A percentile compares a stretch with the other conserved stretches of the same genome.
These are phyloP conservation scores for Megaleporinus macrocephalus DNA, from an alignment of 2,113 vertebrate genomes.

Conservation along the genomic window DNA sequence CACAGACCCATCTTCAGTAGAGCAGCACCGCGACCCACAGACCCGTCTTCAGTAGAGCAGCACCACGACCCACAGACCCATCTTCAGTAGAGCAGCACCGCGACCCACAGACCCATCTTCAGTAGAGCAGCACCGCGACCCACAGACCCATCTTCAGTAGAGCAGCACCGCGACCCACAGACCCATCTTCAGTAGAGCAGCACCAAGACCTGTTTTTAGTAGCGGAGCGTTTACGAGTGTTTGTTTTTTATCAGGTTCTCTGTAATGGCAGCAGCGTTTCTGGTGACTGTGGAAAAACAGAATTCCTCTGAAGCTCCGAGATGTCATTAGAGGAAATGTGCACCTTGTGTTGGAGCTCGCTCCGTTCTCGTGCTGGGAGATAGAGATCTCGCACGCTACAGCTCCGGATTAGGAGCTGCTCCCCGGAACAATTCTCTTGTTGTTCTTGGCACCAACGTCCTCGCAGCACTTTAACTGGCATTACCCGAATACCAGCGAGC, in stretches of 20 bases:
- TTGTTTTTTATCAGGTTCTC: background rate
- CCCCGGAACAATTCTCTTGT: slow-evolving; percentile 49
- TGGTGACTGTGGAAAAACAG: slow-evolving; percentile 6
- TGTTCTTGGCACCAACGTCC: slow-evolving; percentile 53
- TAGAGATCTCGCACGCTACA: slow-evolving; percentile 48
- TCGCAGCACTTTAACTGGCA: slow-evolving; percentile 43
- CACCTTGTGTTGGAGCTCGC: background rate
- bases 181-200: no score
- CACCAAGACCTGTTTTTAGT: no score
- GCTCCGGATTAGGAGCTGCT: slow-evolving; percentile 54
- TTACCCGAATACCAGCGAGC: slow-evolving; percentile 51
- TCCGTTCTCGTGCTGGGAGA: slow-evolving; percentile 38
- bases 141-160: no score
- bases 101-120: no score
- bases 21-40: no score
- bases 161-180: no score
- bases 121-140: no score
- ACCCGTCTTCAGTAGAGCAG: no score
- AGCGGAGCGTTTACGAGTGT: slow-evolving; percentile 18
- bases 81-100: no score
- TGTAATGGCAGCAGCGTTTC: slow-evolving; percentile 11
- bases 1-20: no score
- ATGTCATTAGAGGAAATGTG: slow-evolving; percentile 3
- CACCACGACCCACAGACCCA: no score
- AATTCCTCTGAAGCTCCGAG: background rate